Percentiles rank a stretch among this genome's conserved stretches.
phyloP scores from a whole-genome alignment of 2,113 vertebrate genomes.

The Carollia perspicillata region DNA sequence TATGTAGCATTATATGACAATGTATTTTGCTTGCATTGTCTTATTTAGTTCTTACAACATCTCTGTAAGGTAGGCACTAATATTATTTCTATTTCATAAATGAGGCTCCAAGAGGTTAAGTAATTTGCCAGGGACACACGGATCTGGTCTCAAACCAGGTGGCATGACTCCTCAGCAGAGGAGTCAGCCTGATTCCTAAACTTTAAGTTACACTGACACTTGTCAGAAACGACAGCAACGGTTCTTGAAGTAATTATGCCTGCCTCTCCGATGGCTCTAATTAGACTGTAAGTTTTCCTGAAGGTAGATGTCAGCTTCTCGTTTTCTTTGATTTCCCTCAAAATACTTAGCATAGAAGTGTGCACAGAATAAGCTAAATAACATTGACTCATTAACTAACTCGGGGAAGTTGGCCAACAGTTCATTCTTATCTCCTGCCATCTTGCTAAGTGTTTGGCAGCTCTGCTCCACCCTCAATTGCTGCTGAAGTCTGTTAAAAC shows the following conservation, averaged over 20 bases:
- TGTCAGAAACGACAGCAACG: not conserved
- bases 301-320: not conserved
- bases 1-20: not conserved
- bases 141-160: not conserved
- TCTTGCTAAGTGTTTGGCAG: constrained; percentile 19
- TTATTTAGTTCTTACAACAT: not conserved
- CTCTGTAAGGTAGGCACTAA: not conserved
- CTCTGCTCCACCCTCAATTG: not conserved
- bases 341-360: constrained; percentile 26
- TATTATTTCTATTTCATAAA: not conserved
- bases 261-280: not conserved
- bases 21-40: not conserved
- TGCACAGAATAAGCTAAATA: not conserved
- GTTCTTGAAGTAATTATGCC: not conserved
- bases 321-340: constrained; percentile 35
- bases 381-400: not conserved
- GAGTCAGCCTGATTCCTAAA: not conserved
- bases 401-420: not conserved
- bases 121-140: not conserved
- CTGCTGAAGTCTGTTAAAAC: constrained; percentile 35
- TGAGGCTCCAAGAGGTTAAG: not conserved
- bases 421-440: constrained; percentile 31
- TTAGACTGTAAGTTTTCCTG: not conserved
- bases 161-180: not conserved
- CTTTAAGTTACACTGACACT: not conserved